Percentiles rank a stretch among this genome's conserved stretches.
These are phyloP conservation scores for Carabus problematicus DNA, from an alignment of 2,888 invertebrate species.

Conservation along the genomic window DNA sequence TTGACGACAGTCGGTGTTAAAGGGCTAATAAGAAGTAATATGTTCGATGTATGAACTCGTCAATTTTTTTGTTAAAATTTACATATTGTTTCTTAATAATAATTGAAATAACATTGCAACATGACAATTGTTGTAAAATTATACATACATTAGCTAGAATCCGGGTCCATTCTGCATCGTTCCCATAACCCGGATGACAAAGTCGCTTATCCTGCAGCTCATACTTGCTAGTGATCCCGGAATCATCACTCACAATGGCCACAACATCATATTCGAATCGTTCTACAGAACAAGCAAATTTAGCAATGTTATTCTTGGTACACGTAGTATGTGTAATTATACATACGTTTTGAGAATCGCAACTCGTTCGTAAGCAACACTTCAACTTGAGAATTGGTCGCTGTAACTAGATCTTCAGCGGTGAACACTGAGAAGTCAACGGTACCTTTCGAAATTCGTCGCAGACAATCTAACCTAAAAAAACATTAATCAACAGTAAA, in stretches of 20 bases:
- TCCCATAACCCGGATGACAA: conserved; percentile 84
- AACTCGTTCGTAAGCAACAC: conserved; percentile 76
- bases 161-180: conserved; percentile 76
- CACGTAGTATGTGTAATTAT: too few relatives aligned
- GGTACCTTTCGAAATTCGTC: conserved; percentile 75
- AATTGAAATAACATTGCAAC: too few relatives aligned
- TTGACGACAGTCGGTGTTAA: not conserved
- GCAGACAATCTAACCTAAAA: conserved; percentile 78
- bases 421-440: conserved; percentile 87
- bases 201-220: conserved; percentile 73
- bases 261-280: conserved; percentile 69
- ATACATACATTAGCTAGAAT: conserved; percentile 74
- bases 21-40: too few relatives aligned
- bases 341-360: conserved; percentile 64
- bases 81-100: too few relatives aligned
- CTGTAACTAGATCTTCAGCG: conserved; percentile 83
- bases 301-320: too few relatives aligned
- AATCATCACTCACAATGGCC: conserved; percentile 69
- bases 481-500: conserved; percentile 1
- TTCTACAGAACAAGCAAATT: conserved; percentile 53
- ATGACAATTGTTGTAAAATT: not conserved
- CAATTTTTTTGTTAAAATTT: too few relatives aligned
- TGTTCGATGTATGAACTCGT: too few relatives aligned
- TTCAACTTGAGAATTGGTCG: conserved; percentile 71
- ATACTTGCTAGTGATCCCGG: conserved; percentile 66